phyloP scores from a whole-genome alignment of 2,888 invertebrate genomes.

The Synergus laeviventris region DNA sequence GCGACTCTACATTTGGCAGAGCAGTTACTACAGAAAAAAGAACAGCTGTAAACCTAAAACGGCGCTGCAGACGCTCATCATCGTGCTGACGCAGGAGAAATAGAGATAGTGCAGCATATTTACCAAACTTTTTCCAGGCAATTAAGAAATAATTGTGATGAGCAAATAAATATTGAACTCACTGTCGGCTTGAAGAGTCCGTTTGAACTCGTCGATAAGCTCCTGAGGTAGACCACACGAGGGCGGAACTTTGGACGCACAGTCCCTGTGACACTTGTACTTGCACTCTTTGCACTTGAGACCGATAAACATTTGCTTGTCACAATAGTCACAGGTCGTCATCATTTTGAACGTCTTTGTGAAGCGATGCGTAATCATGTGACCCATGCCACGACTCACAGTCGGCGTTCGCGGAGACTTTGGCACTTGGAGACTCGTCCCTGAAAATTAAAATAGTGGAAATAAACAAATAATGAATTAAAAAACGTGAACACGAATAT shows the following conservation, averaged over 20 bases:
- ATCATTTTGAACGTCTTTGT: constrained; percentile 92
- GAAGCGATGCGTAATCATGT: constrained; percentile 93
- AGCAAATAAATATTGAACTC: constrained; percentile 43
- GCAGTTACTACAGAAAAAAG: too few species aligned
- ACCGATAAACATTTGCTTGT: constrained; percentile 91
- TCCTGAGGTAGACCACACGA: constrained; percentile 94
- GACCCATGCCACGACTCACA: constrained; percentile 88
- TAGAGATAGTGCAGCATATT: too few species aligned
- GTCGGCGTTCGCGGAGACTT: constrained; percentile 88
- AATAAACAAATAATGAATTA: not conserved
- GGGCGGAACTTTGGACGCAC: constrained; percentile 93
- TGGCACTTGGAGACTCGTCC: constrained; percentile 79
- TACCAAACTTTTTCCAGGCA: too few species aligned
- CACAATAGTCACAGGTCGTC: constrained; percentile 93
- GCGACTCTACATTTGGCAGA: too few species aligned
- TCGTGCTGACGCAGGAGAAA: too few species aligned
- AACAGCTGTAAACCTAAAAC: too few species aligned
- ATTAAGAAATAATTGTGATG: too few species aligned
- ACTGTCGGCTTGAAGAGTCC: constrained; percentile 83
- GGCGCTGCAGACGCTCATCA: too few species aligned
- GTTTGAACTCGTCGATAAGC: constrained; percentile 89
- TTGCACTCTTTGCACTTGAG: constrained; percentile 97
- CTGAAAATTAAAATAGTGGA: constrained; percentile 60
- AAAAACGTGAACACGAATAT: not conserved
- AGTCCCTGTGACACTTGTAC: constrained; percentile 92